Evolutionary conservation across 2,797 vertebrate species (phyloP), one percentile per base, ranked within the genome.

Genomic region (Parotocinclus haroldoi): DNA sequence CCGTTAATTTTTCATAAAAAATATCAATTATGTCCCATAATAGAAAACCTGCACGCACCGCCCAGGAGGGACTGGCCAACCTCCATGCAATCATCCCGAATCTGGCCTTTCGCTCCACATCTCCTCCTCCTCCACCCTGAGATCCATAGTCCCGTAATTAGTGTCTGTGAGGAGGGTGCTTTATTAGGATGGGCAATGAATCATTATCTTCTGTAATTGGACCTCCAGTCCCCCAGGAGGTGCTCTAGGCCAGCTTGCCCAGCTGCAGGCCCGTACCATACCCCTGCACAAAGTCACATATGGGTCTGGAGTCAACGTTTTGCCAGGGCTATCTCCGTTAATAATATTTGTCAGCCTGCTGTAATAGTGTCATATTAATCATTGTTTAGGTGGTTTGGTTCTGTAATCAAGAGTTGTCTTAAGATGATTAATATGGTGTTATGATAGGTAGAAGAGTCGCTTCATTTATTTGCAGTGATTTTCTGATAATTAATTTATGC

Each of bases 21-120:
- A 89, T 83, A 91, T 93, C 89, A 93, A 91, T 94, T 92, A 91
- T 68, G 66, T 83, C 80, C 81, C 82, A 83, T 92, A 92, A 93
- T 90, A 85, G 81, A 86, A 84, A 89, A 83, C 72, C 68, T 73
- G 78, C 78, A 81, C 83, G 58, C 73, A 62, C 70, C 81, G 76
- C 80, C 79, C 80, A 80, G 73, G 74, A 72, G 76, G 84, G 74
- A 78, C 62, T 17, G 49, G 50, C 69, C 82, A 83, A 76, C 81
- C 85, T 87, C 86, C 65, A 64, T 69, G 80, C 86, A 88, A 85
- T 87, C 85, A 84, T 78, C 82, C 80, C 76, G 84, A 85, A 86
- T 86, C 78, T 82, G 77, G 62, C 62, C 75, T 49, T 17, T 9
- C 75, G 77, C 76, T 79, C 72, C 68, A 78, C 61, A 62, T 42